Evolutionary conservation across 2,113 vertebrate species (phyloP), one percentile per base, ranked within the genome.

Genomic region (Desmodus rotundus): DNA sequence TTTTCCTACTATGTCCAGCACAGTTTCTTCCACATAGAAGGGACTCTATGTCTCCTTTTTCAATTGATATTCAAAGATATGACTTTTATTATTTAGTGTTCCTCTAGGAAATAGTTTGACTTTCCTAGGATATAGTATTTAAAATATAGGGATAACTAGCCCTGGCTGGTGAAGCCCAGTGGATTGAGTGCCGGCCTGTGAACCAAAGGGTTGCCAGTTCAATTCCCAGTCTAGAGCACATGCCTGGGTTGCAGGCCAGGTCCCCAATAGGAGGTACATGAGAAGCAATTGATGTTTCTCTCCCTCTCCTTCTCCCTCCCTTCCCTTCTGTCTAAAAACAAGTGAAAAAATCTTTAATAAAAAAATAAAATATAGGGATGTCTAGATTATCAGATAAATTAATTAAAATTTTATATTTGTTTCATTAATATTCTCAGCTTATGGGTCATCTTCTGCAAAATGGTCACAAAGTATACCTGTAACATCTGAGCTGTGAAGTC

Each of bases 381-480:
- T 96, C 24, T 63, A 91, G n/a, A 97, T 70, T 89, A 95, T 82
- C 73, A 91, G 67, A 91, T 81, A 91, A 96, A 92, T 95, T 70
- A 94, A 74, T 94, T 72, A 68, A 68, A 90, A 95, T 91, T 96
- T 4, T 72, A 33, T 17, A 86, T 76, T 94, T 97, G 74, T 96
- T 98, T 96, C 47, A 50, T 89, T 94, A 97, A 93, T 94, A 87
- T 86, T 93, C 89, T 61, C 19, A 93, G 87, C 94, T 97, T 97
- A 54, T 77, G 93, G 36, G 28, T 67, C 84, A 97, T 41, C n/a
- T 88, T 96, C 96, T 97, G 88, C 84, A 94, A 96, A 97, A 96
- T 56, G 22, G 77, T 87, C 73, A 91, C 68, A 93, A 94, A 96
- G 93, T 95, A 97, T 94, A 92, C 86, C 87, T 95, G 63, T 89